A percentile compares a stretch with the other conserved stretches of the same genome.
These are phyloP conservation scores for Heliconius hewitsoni DNA, from an alignment of 1,140 invertebrate species.

Conservation along the genomic window DNA sequence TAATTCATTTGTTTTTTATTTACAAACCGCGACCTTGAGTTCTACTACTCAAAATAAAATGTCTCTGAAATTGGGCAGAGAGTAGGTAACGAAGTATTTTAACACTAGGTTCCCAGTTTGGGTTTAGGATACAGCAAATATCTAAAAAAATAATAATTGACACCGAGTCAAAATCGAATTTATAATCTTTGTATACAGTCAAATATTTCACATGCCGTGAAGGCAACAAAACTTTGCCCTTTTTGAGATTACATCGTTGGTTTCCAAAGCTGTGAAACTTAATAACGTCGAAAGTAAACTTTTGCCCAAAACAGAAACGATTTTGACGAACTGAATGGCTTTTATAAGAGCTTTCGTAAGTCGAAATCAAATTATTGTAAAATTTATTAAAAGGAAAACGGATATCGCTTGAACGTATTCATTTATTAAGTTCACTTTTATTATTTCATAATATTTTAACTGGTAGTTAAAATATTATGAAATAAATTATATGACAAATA, in stretches of 20 bases:
- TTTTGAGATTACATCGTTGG: slow-evolving; percentile 30
- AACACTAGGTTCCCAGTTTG: no score
- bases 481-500: no score
- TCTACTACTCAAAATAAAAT: no score
- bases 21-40: no score
- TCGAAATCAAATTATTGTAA: neutral
- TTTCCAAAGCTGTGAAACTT: slow-evolving; percentile 23
- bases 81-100: no score
- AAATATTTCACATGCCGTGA: neutral
- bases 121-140: no score
- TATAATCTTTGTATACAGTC: neutral
- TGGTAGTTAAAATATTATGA: no score
- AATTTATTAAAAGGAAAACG: neutral
- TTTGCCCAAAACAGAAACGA: slow-evolving; percentile 9
- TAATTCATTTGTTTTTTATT: no score
- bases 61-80: no score
- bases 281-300: slow-evolving; percentile 30
- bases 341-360: slow-evolving; percentile 5
- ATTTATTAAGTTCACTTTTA: neutral
- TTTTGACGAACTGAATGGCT: slow-evolving; percentile 4
- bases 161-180: neutral
- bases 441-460: no score
- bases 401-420: neutral
- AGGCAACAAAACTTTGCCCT: slow-evolving; percentile 26
- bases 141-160: neutral